These are phyloP conservation scores for Bombus ignitus DNA, from an alignment of 1,140 invertebrate species.

Conservation along the genomic window DNA sequence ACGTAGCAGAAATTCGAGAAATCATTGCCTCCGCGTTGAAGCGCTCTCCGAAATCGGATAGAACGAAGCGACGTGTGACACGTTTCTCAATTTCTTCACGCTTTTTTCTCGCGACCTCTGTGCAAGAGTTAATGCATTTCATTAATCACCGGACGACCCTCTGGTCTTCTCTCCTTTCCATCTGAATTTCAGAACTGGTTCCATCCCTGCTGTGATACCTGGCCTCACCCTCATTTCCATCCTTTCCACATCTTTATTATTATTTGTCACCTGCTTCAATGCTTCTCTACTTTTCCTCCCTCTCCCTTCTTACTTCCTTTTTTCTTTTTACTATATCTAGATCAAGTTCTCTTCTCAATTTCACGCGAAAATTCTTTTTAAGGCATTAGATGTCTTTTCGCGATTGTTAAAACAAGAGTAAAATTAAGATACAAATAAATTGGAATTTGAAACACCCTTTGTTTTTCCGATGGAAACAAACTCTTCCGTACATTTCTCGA, in stretches of 20 bases:
- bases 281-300: slow-evolving; percentile 13
- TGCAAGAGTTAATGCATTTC: slow-evolving; percentile 67
- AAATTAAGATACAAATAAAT: too few species aligned
- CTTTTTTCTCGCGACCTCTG: slow-evolving; percentile 20
- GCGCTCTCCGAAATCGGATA: slow-evolving; percentile 29
- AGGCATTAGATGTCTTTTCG: too few species aligned
- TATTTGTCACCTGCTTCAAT: slow-evolving; percentile 69
- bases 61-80: slow-evolving; percentile 14
- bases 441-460: too few species aligned
- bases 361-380: too few species aligned
- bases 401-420: too few species aligned
- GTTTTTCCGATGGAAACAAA: too few species aligned
- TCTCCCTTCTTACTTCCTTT: background rate
- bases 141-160: slow-evolving; percentile 72
- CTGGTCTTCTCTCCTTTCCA: slow-evolving; percentile 8
- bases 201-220: background rate
- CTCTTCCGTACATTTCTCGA: too few species aligned
- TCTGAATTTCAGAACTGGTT: background rate
- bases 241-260: slow-evolving; percentile 59
- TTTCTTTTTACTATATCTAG: background rate
- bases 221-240: slow-evolving; percentile 24
- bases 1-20: slow-evolving; percentile 25
- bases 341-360: too few species aligned
- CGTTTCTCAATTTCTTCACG: slow-evolving; percentile 52
- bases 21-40: slow-evolving; percentile 14